A percentile compares a stretch with the other conserved stretches of the same genome.
phyloP scores from a whole-genome alignment of 2,113 vertebrate genomes.

The Lanius ludovicianus region DNA sequence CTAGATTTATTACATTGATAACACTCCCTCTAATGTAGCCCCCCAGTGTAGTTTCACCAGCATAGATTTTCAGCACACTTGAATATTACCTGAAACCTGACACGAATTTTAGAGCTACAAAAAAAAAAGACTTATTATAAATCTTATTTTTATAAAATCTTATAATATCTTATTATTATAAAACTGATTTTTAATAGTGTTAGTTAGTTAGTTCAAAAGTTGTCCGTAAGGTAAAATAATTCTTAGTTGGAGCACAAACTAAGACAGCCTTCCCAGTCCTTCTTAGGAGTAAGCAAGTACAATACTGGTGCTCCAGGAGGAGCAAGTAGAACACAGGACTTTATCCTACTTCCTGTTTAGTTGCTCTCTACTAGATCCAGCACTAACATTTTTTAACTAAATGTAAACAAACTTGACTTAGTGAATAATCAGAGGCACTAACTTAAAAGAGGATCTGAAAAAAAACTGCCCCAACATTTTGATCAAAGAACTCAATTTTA shows the following conservation, averaged over 20 bases:
- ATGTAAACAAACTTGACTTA: not conserved
- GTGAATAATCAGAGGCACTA: not conserved
- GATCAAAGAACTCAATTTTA: not conserved
- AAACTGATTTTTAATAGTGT: not conserved
- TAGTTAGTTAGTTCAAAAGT: not conserved
- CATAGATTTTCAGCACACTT: rapidly evolving
- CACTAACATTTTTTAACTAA: not conserved
- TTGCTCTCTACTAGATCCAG: not conserved
- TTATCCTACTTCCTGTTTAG: not conserved
- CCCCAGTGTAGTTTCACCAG: not conserved
- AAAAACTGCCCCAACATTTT: not conserved
- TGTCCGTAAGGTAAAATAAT: not conserved
- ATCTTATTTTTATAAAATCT: too few relatives aligned
- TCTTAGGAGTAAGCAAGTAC: not conserved
- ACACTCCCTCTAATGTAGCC: not conserved
- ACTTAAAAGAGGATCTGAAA: not conserved
- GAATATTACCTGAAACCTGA: not conserved
- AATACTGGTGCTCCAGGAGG: not conserved
- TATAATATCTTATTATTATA: too few relatives aligned
- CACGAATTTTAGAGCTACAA: not conserved
- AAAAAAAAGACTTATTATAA: not conserved
- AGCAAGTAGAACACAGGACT: not conserved
- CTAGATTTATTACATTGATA: not conserved
- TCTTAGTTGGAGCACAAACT: not conserved
- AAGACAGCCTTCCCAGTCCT: not conserved